These are phyloP conservation scores for Paralichthys olivaceus DNA, from an alignment of 2,113 vertebrate genomes.

Conservation along the genomic window DNA sequence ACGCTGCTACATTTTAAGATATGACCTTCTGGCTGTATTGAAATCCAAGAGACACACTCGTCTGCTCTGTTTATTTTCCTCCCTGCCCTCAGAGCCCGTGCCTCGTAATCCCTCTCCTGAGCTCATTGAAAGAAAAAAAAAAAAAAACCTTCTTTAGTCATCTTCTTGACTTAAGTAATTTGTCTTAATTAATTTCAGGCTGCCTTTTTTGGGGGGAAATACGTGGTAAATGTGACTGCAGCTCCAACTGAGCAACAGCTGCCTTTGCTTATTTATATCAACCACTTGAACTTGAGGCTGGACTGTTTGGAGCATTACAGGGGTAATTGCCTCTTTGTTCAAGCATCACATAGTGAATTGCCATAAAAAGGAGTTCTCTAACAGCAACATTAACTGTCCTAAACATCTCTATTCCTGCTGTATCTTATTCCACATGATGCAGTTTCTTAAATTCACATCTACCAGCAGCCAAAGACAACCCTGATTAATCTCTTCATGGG, in stretches of 20 bases:
- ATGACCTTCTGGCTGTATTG: constrained; percentile 2
- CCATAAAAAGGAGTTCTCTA: constrained; percentile 31
- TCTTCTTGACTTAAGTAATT: constrained; percentile 46
- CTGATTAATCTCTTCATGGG: constrained; percentile 1
- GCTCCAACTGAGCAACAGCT: constrained; percentile 28
- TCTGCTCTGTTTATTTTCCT: constrained; percentile 22
- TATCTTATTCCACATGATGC: constrained; percentile 1
- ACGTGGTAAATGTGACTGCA: constrained; percentile 42
- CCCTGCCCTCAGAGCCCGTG: neutral
- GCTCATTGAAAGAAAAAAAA: constrained; percentile 18
- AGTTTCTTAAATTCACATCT: constrained; percentile 7
- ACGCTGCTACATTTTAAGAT: constrained; percentile 10
- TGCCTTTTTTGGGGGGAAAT: constrained; percentile 29
- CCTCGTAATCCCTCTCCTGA: constrained; percentile 2
- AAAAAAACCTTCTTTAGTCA: constrained; percentile 2
- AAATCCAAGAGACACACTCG: constrained; percentile 28
- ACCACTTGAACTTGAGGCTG: constrained; percentile 41
- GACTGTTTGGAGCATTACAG: constrained; percentile 42
- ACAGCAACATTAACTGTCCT: constrained; percentile 5
- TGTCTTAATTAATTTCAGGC: constrained; percentile 57
- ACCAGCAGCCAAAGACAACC: neutral
- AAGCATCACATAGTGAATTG: constrained; percentile 54
- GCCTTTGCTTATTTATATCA: constrained; percentile 45
- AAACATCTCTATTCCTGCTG: constrained; percentile 11
- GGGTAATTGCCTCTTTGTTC: constrained; percentile 46